Evolutionary conservation across 2,888 invertebrate genomes (phyloP).

Genomic region (Petrolisthes cinctipes): DNA sequence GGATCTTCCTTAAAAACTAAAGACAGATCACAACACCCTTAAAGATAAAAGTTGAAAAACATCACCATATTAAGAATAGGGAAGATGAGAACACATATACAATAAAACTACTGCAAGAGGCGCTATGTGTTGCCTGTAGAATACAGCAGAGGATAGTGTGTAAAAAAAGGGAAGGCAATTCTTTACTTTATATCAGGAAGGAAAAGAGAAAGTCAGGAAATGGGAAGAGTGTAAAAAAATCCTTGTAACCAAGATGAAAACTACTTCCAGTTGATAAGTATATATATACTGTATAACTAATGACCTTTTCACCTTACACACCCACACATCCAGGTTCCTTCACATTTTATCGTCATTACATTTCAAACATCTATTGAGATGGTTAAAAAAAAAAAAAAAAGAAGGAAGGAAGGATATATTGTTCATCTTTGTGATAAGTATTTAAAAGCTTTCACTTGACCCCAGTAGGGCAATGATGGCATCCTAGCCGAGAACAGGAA

Average conservation of each 20-base stretch:
- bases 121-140: slow-evolving; percentile 41
- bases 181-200: background rate
- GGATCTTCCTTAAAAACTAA: slow-evolving; percentile 53
- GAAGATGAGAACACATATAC: slow-evolving; percentile 39
- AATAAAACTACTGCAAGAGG: slow-evolving; percentile 29
- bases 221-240: background rate
- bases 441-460: too few species aligned
- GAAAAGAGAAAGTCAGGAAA: too few species aligned
- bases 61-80: slow-evolving; percentile 54
- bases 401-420: background rate
- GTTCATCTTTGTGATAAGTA: too few species aligned
- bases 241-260: slow-evolving; percentile 15
- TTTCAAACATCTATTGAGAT: background rate
- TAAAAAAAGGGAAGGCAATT: slow-evolving; percentile 2
- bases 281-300: background rate
- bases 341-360: slow-evolving; percentile 9
- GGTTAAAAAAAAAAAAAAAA: background rate
- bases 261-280: slow-evolving; percentile 13
- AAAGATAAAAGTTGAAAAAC: slow-evolving; percentile 46
- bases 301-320: slow-evolving; percentile 35
- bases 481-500: too few species aligned
- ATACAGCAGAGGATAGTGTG: slow-evolving; percentile 54
- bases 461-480: too few species aligned
- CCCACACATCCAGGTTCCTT: slow-evolving; percentile 45
- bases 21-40: slow-evolving; percentile 58